These are phyloP conservation scores for Prietella phreatophila DNA, from an alignment of 2,113 vertebrate genomes.

Conservation along the genomic window DNA sequence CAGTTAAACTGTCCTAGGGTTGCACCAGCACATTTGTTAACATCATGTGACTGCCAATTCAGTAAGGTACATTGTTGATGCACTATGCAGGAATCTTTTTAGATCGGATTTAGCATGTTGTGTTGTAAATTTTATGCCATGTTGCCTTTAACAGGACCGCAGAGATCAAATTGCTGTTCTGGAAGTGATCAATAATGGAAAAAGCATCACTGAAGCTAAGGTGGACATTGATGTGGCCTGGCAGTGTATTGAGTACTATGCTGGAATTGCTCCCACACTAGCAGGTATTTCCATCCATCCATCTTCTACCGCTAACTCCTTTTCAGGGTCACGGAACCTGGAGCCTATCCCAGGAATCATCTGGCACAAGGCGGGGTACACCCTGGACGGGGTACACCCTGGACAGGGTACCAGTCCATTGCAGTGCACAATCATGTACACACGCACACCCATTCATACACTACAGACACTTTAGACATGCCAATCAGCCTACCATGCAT, in stretches of 20 bases:
- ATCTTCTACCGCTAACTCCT: too few species aligned
- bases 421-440: too few species aligned
- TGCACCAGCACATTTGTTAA: background rate
- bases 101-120: background rate
- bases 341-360: too few species aligned
- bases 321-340: too few species aligned
- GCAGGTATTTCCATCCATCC: conserved; percentile 79
- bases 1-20: background rate
- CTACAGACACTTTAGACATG: too few species aligned
- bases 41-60: background rate
- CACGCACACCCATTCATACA: too few species aligned
- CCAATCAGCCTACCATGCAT: too few species aligned
- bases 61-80: background rate
- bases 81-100: background rate
- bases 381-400: too few species aligned
- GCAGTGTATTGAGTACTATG: conserved; percentile 89
- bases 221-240: conserved; percentile 82
- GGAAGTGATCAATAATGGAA: conserved; percentile 94
- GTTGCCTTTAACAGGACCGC: conserved; percentile 74
- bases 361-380: too few species aligned
- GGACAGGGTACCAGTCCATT: too few species aligned
- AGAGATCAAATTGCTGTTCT: conserved; percentile 82
- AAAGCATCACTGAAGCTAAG: conserved; percentile 86
- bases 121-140: background rate
- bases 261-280: conserved; percentile 84